Conservation (phyloP, 2,797 vertebrate genomes). For the Leptatherina wallacei region DNA sequence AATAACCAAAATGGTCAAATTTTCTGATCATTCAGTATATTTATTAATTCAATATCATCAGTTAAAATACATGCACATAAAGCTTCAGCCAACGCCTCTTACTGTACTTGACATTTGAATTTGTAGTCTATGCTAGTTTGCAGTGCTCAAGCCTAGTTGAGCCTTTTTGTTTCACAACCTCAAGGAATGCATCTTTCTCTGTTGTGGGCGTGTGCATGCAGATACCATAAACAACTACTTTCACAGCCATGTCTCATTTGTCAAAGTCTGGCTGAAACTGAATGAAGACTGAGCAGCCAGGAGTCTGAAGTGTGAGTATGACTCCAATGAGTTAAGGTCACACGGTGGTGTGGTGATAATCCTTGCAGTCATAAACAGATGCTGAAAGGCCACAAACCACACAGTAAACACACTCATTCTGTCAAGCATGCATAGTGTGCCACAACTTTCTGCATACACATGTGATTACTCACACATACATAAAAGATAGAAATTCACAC, state of each 20-base stretch:
- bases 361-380: constrained; percentile 79
- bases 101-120: neutral
- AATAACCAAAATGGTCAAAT: neutral
- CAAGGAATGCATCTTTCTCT: constrained; percentile 14
- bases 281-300: constrained; percentile 52
- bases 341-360: constrained; percentile 77
- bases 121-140: constrained; percentile 18
- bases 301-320: constrained; percentile 65
- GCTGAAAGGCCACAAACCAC: constrained; percentile 66
- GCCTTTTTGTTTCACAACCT: constrained; percentile 23
- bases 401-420: constrained; percentile 57
- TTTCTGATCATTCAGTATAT: too few relatives aligned
- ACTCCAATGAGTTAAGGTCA: constrained; percentile 68
- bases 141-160: constrained; percentile 1
- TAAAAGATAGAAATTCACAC: constrained; percentile 9
- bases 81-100: neutral
- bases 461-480: constrained; percentile 19
- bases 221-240: constrained; percentile 41
- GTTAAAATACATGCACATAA: neutral
- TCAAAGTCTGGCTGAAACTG: constrained; percentile 58
- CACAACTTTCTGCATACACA: constrained; percentile 33
- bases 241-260: constrained; percentile 56
- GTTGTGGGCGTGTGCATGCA: constrained; percentile 7
- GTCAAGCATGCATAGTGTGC: constrained; percentile 22
- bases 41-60: too few relatives aligned